Conservation (phyloP, 2,113 vertebrate species). For the Mus spicilegus region DNA sequence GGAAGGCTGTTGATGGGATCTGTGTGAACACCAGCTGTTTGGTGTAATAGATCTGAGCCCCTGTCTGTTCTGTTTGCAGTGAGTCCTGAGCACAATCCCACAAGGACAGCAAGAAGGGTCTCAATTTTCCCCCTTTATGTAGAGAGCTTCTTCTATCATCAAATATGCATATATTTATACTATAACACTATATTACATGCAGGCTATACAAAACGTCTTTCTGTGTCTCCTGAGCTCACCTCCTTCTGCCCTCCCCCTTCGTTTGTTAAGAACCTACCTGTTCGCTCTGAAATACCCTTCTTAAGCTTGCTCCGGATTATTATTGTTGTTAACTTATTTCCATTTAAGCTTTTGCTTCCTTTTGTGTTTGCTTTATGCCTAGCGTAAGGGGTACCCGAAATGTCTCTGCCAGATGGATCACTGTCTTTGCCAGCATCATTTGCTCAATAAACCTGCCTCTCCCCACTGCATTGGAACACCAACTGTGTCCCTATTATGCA, state of each 20-base stretch:
- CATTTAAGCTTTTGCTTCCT: not conserved
- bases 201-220: not conserved
- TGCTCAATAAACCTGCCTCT: constrained; percentile 8
- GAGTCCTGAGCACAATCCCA: not conserved
- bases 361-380: not conserved
- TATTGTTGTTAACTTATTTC: not conserved
- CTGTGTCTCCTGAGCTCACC: not conserved
- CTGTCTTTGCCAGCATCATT: constrained; percentile 12
- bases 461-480: not conserved
- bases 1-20: not conserved
- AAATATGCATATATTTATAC: not conserved
- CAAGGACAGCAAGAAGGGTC: not conserved
- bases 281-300: not conserved
- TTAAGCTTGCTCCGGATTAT: not conserved
- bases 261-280: not conserved
- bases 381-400: not conserved
- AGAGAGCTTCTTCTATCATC: not conserved
- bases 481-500: not conserved
- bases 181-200: not conserved
- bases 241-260: too few species aligned
- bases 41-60: not conserved
- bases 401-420: not conserved
- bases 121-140: not conserved
- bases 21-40: not conserved
- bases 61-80: not conserved